Evolutionary conservation across 2,113 vertebrate genomes (phyloP), one percentile per base, ranked within the genome.

Genomic region (Antennarius striatus): DNA sequence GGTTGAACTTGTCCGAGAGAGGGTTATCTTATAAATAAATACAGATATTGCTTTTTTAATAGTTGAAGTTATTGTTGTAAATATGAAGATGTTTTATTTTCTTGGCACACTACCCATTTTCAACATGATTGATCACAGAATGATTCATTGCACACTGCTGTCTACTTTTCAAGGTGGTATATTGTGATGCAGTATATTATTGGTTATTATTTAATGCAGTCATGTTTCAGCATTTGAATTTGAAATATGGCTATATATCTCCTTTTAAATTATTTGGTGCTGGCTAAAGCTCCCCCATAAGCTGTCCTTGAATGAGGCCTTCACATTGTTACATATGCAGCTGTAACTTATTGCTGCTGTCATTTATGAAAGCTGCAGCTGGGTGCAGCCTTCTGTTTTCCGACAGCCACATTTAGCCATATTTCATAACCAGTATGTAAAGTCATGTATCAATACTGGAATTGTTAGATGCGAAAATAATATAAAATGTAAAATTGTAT

Each of bases 221-320:
- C 71, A 58, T 85, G 80, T 82, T 77, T 74, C 60, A 76, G 73
- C 68, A 74, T 84, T 82, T 73, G 46, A 78, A 78, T 81, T 56
- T 85, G 80, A 89, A 89, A 80, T 87, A 88, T 73, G 71, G 55
- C 66, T 59, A 56, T 80, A 79, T 75, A 61, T 77, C 80, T 79
- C 73, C 74, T 86, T 86, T 86, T 77, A 84, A 63, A 86, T 83
- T 75, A 88, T 76, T 79, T 86, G 86, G 80, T 72, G 51, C 65
- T 43, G 78, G 71, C 68, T 86, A 87, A 72, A 87, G 78, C 71
- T 84, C 63, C 74, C 86, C 78, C 81, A 88, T 87, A 88, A 85
- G 80, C 68, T 75, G 77, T 80, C 75, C 66, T 84, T 74, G 77
- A 88, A 79, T 75, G 80, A 73, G 68, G 77, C 67, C 58, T 85